These are phyloP conservation scores for Graptemys geographica DNA, from an alignment of 2,797 vertebrate genomes.

Conservation along the genomic window DNA sequence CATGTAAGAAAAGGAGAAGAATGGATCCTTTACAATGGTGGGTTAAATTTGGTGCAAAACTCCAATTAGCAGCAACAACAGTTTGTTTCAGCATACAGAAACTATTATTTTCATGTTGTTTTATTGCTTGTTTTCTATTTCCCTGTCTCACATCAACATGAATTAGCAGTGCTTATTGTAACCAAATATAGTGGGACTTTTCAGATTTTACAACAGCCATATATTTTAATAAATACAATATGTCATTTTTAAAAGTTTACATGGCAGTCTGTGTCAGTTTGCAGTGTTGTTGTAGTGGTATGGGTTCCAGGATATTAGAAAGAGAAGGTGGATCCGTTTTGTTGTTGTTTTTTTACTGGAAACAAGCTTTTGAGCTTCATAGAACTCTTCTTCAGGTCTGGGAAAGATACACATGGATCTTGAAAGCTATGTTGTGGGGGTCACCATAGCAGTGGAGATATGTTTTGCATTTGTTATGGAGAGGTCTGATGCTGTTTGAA, in stretches of 20 bases:
- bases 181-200: background rate
- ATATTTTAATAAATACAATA: background rate
- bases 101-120: background rate
- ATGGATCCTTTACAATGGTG: background rate
- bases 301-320: background rate
- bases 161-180: background rate
- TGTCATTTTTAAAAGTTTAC: background rate
- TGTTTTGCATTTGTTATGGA: no score
- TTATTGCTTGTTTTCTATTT: background rate
- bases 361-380: no score
- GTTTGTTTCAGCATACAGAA: background rate
- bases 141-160: background rate
- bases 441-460: no score
- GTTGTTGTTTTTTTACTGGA: no score
- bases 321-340: background rate
- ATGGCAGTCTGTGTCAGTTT: background rate
- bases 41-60: background rate
- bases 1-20: background rate
- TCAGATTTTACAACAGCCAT: background rate
- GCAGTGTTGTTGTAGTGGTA: background rate
- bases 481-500: no score
- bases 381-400: no score
- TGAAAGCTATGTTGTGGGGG: no score
- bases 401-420: no score
- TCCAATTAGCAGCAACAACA: fast-evolving